Evolutionary conservation across 2,888 invertebrate genomes (phyloP).

Genomic region (Monopis laevigella): DNA sequence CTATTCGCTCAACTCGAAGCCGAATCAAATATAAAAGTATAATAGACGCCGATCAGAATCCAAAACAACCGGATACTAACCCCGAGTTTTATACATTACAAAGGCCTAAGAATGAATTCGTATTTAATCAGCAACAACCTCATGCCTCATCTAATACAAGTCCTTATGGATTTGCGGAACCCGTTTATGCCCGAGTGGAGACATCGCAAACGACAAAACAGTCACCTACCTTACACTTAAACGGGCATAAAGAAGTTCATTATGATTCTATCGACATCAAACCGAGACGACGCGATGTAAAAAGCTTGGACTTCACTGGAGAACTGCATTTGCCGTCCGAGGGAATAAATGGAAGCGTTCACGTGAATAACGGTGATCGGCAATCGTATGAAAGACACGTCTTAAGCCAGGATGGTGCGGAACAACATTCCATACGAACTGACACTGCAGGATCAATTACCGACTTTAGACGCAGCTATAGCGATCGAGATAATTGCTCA

Average conservation of each 20-base stretch:
- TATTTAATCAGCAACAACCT: conserved; percentile 43
- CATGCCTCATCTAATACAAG: conserved; percentile 34
- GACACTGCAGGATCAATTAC: conserved; percentile 50
- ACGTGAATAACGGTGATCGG: conserved; percentile 50
- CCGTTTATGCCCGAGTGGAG: conserved; percentile 58
- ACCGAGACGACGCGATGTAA: conserved; percentile 47
- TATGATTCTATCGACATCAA: conserved; percentile 62
- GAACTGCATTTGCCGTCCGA: conserved; percentile 36
- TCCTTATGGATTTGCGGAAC: conserved; percentile 51
- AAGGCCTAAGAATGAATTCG: conserved; percentile 48
- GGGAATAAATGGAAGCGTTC: conserved; percentile 42
- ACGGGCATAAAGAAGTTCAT: conserved; percentile 43
- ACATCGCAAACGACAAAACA: conserved; percentile 46
- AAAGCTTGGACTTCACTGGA: conserved; percentile 46
- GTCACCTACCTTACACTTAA: conserved; percentile 44
- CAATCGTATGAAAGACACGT: conserved; percentile 45
- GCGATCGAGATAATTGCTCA: conserved; percentile 62
- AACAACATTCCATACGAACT: conserved; percentile 56
- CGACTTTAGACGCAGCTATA: conserved; percentile 56
- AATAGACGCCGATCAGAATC: conserved; percentile 48
- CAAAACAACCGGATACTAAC: conserved; percentile 49
- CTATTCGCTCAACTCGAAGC: conserved; percentile 74
- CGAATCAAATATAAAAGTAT: conserved; percentile 57
- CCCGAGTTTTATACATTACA: conserved; percentile 61
- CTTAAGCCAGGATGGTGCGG: conserved; percentile 45